Evolutionary conservation across 2,113 vertebrate species (phyloP), one percentile per base, ranked within the genome.

Genomic region (Excalfactoria chinensis): DNA sequence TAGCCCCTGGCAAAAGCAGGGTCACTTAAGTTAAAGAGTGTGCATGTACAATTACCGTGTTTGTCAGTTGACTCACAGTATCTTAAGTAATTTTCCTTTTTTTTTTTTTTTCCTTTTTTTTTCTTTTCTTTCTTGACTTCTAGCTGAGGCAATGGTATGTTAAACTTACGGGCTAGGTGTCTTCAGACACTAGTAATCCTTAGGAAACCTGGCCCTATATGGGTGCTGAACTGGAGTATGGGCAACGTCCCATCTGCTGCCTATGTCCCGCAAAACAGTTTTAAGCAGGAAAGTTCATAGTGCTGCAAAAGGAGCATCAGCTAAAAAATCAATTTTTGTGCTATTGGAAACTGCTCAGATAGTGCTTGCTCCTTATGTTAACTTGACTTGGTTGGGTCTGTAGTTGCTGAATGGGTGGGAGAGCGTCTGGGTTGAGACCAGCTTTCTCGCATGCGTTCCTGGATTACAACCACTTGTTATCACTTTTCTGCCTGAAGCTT

Each of bases 11-110:
- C 94, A 79, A 82, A 58, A 90, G 49, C 74, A 55, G 84, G 74
- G 93, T 95, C 93, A 69, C 78, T 93, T 75, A 81, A 92, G 91
- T 95, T 96, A 87, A 93, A 76, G 78, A 85, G 71, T 0, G 0
- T 72, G 87, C 59, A 15, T 83, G 87, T 85, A 49, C 87, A 72
- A 14, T 93, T 66, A 15, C 85, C 0, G 2, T 20, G 82, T 26
- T 91, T 1, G 0, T 53, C 6, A 0, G 28, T 37, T 62, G 70
- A 82, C 64, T 64, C n/a, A 14, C 30, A 11, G 59, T 22, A 70
- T 67, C 68, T 95, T 59, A 25, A 1, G 55, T 23, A 28, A 28
- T 70, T 37, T 37, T 19, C 18, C 25, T 40, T 28, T 51, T 64
- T 48, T 25, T 11, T 56, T 44, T 51, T 64, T 60, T n/a, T n/a